These are phyloP conservation scores for Chymomyza caudatula DNA, from an alignment of 2,888 invertebrate genomes.

Conservation along the genomic window DNA sequence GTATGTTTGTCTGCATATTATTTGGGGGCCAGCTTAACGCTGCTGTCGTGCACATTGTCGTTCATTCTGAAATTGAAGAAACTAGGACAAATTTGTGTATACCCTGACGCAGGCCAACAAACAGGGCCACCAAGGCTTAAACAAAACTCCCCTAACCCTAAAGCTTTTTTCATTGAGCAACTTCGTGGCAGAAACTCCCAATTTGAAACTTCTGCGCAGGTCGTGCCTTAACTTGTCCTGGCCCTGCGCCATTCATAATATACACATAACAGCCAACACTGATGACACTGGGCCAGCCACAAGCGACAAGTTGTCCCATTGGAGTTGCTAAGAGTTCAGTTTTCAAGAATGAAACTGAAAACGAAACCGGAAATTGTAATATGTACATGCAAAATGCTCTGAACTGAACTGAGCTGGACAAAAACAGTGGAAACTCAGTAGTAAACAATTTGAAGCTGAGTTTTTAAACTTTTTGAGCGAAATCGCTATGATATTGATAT, in stretches of 20 bases:
- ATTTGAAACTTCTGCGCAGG: slow-evolving; percentile 60
- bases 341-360: slow-evolving; percentile 30
- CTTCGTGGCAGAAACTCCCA: slow-evolving; percentile 51
- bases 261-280: neutral
- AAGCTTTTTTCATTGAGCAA: slow-evolving; percentile 68
- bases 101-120: slow-evolving; percentile 8
- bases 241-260: slow-evolving; percentile 35
- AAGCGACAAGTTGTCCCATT: slow-evolving; percentile 10
- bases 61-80: slow-evolving; percentile 62
- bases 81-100: slow-evolving; percentile 62
- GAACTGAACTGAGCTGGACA: neutral
- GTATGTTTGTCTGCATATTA: slow-evolving; percentile 4
- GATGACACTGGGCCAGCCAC: neutral
- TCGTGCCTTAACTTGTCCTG: slow-evolving; percentile 34
- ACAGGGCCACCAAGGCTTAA: neutral
- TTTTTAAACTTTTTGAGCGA: too few species aligned
- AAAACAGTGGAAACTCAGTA: neutral
- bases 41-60: slow-evolving; percentile 39
- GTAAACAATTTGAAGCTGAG: too few species aligned
- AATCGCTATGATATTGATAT: too few species aligned
- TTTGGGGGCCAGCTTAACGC: slow-evolving; percentile 46
- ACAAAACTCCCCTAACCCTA: slow-evolving; percentile 29
- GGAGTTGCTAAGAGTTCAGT: slow-evolving; percentile 22
- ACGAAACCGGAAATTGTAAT: slow-evolving; percentile 22
- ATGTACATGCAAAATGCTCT: slow-evolving; percentile 5